These are phyloP conservation scores for Hypomecis atomaria DNA, from an alignment of 2,888 invertebrate species.

Conservation along the genomic window DNA sequence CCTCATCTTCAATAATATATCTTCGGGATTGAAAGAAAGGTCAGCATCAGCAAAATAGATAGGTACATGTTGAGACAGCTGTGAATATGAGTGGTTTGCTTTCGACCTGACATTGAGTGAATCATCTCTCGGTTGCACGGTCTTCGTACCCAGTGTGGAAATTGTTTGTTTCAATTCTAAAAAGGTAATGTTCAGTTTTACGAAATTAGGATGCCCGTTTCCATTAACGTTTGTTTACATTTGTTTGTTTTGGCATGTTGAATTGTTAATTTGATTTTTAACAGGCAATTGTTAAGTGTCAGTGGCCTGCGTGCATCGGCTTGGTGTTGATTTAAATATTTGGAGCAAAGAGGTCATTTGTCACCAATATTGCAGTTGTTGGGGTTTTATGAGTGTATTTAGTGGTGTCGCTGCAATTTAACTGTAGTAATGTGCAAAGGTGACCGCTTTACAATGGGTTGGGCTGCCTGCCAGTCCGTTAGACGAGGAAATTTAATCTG, in stretches of 20 bases:
- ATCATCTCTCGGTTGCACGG: slow-evolving; percentile 33
- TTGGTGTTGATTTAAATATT: slow-evolving; percentile 8
- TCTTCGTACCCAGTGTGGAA: slow-evolving; percentile 35
- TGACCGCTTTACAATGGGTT: slow-evolving; percentile 23
- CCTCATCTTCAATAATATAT: slow-evolving; percentile 36
- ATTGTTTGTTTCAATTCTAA: slow-evolving; percentile 41
- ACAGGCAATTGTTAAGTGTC: slow-evolving; percentile 6
- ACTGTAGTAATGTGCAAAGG: slow-evolving; percentile 9
- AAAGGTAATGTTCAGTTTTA: slow-evolving; percentile 39
- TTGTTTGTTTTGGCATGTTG: slow-evolving; percentile 36
- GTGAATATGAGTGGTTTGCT: slow-evolving; percentile 7
- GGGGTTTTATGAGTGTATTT: slow-evolving; percentile 7
- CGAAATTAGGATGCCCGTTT: slow-evolving; percentile 36
- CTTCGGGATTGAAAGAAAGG: slow-evolving; percentile 43
- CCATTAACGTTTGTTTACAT: slow-evolving; percentile 41
- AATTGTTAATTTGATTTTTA: slow-evolving; percentile 22
- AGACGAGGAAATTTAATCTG: slow-evolving; percentile 11
- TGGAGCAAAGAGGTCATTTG: slow-evolving; percentile 10
- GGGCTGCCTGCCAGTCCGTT: slow-evolving; percentile 27
- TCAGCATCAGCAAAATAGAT: slow-evolving; percentile 35
- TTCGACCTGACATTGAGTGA: slow-evolving; percentile 35
- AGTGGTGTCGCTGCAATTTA: slow-evolving; percentile 10
- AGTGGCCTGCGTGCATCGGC: background rate
- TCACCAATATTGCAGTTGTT: slow-evolving; percentile 7
- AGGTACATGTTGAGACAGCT: slow-evolving; percentile 9